Evolutionary conservation across 2,113 vertebrate species (phyloP).

Genomic region (Percina caprodes): DNA sequence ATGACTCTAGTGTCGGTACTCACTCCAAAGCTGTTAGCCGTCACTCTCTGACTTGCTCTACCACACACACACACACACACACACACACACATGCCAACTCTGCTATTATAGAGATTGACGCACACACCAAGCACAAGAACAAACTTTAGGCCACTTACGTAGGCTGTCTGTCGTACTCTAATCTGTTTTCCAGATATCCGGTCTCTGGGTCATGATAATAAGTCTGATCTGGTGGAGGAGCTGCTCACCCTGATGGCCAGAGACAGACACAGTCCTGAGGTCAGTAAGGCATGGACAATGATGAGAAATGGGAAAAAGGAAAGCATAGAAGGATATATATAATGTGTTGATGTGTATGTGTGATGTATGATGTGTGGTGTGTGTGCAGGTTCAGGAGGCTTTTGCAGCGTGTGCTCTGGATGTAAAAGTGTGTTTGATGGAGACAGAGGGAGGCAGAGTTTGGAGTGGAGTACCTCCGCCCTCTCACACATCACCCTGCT

Average conservation of each 20-base stretch:
- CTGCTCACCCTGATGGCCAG: slow-evolving; percentile 90
- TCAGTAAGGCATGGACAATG: slow-evolving; percentile 65
- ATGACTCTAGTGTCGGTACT: no score
- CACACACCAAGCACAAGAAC: no score
- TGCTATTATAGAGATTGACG: no score
- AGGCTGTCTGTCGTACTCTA: no score
- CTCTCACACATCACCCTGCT: slow-evolving; percentile 84
- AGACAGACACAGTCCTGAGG: slow-evolving; percentile 89
- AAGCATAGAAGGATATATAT: not conserved
- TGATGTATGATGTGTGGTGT: not conserved
- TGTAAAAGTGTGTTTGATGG: slow-evolving; percentile 76
- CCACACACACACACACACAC: no score
- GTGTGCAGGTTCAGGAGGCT: slow-evolving; percentile 84
- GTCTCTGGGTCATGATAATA: slow-evolving; percentile 82
- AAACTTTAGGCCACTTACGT: no score
- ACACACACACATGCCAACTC: no score
- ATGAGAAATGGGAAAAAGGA: not conserved
- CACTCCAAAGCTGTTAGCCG: no score
- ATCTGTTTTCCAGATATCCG: slow-evolving; percentile 82
- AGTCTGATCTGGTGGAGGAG: slow-evolving; percentile 82
- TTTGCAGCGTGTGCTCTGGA: slow-evolving; percentile 91
- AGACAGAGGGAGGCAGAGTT: not conserved
- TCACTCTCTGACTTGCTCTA: no score
- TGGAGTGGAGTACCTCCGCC: slow-evolving; percentile 77
- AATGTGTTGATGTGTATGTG: not conserved